A percentile compares a stretch with the other conserved stretches of the same genome.
phyloP scores from a whole-genome alignment of 2,113 vertebrate genomes.

The Oreotragus oreotragus region DNA sequence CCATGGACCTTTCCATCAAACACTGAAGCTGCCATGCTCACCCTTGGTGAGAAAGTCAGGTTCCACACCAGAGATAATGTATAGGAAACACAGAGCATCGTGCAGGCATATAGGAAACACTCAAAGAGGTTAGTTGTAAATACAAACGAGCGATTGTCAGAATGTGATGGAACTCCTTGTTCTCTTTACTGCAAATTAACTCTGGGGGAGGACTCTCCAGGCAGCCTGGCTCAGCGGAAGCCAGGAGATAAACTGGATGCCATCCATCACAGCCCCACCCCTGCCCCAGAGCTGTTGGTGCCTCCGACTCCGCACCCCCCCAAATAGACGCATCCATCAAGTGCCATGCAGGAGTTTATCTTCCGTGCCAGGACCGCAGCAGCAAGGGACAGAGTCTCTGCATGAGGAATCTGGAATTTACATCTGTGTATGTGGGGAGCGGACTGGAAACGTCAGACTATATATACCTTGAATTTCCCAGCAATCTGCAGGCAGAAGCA shows the following conservation, averaged over 20 bases:
- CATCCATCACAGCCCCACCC: constrained; percentile 3
- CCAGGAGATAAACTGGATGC: constrained; percentile 47
- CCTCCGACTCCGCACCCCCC: not conserved
- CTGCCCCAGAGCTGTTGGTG: not conserved
- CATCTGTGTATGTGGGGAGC: not conserved
- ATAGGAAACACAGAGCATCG: not conserved
- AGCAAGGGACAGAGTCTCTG: not conserved
- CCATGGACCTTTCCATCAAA: constrained; percentile 30
- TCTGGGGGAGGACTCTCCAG: constrained; percentile 21
- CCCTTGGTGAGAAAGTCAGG: not conserved
- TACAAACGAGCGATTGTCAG: not conserved
- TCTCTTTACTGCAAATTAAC: constrained; percentile 60
- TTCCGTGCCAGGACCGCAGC: not conserved
- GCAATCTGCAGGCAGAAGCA: not conserved
- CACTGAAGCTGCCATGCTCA: constrained; percentile 30
- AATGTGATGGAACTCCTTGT: constrained; percentile 55
- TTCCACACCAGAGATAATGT: not conserved
- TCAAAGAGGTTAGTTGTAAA: not conserved
- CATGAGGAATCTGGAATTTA: not conserved
- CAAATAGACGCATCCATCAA: constrained; percentile 19
- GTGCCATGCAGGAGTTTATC: not conserved
- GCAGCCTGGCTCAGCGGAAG: constrained; percentile 40
- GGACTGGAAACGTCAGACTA: not conserved
- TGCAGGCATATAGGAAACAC: not conserved
- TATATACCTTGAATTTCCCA: not conserved